Evolutionary conservation across 2,113 vertebrate genomes (phyloP).

Genomic region (Seriola aureovittata): DNA sequence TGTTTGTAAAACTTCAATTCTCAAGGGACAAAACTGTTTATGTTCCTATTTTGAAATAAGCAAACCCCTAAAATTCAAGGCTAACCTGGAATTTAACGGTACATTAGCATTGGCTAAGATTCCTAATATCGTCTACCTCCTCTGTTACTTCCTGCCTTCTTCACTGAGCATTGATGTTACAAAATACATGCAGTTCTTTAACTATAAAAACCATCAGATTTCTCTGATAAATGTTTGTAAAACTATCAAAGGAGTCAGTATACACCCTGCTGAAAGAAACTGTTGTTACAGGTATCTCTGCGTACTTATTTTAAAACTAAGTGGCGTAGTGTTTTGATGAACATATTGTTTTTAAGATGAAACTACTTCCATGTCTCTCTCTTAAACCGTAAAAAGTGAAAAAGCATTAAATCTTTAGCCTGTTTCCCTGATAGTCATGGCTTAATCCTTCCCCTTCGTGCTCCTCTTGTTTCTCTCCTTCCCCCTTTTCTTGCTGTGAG

Average conservation of each 20-base stretch:
- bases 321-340: no score
- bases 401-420: neutral
- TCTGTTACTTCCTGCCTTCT: neutral
- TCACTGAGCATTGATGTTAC: neutral
- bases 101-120: neutral
- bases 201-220: neutral
- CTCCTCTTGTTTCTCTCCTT: constrained; percentile 25
- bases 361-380: neutral
- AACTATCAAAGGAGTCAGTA: neutral
- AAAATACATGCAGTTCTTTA: neutral
- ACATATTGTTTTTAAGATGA: constrained; percentile 9
- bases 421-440: neutral
- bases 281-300: neutral
- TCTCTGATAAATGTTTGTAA: neutral
- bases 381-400: constrained; percentile 15
- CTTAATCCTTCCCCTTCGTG: constrained; percentile 27
- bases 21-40: neutral
- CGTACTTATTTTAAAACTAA: neutral
- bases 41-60: neutral
- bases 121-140: neutral
- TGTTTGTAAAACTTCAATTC: no score
- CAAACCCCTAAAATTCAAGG: neutral
- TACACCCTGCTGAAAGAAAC: neutral
- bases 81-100: neutral
- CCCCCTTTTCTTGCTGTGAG: constrained; percentile 7